Percentiles rank a stretch among this genome's conserved stretches.
Evolutionary conservation across 2,888 invertebrate species (phyloP).

Genomic region (Sycophila texana): DNA sequence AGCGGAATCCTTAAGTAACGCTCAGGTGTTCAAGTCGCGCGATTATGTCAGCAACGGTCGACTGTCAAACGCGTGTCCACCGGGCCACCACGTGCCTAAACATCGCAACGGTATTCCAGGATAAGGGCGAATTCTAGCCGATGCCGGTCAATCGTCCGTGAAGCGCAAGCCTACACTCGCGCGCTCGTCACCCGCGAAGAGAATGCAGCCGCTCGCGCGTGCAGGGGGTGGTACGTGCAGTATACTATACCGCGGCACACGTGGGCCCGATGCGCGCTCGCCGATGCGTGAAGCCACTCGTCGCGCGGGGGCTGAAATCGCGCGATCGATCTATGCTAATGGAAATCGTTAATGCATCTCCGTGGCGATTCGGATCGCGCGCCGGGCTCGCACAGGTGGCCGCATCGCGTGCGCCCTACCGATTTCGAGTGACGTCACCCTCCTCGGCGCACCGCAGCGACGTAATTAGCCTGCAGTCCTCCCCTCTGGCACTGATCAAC

Average conservation of each 20-base stretch:
- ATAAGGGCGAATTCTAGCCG: too few species aligned
- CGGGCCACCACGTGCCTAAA: too few species aligned
- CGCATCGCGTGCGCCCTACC: conserved; percentile 62
- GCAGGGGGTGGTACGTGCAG: conserved; percentile 13
- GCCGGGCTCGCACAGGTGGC: conserved; percentile 69
- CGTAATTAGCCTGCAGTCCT: not conserved
- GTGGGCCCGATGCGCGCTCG: conserved; percentile 12
- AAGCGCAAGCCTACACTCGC: not conserved
- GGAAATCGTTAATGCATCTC: conserved; percentile 70
- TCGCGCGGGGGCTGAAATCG: conserved; percentile 58
- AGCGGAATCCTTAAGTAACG: too few species aligned
- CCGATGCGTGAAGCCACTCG: conserved; percentile 5
- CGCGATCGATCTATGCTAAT: conserved; percentile 74
- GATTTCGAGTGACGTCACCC: conserved; percentile 44
- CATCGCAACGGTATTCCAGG: too few species aligned
- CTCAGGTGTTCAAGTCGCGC: too few species aligned
- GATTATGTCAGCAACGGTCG: too few species aligned
- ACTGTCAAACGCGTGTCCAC: too few species aligned
- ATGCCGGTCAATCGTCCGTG: not conserved
- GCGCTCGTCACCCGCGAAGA: not conserved
- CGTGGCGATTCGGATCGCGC: conserved; percentile 64
- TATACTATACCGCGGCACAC: conserved; percentile 53
- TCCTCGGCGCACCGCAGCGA: not conserved
- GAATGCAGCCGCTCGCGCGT: not conserved
- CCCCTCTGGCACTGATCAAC: too few species aligned